Evolutionary conservation across 2,797 vertebrate genomes (phyloP).

Genomic region (Karalla daura): DNA sequence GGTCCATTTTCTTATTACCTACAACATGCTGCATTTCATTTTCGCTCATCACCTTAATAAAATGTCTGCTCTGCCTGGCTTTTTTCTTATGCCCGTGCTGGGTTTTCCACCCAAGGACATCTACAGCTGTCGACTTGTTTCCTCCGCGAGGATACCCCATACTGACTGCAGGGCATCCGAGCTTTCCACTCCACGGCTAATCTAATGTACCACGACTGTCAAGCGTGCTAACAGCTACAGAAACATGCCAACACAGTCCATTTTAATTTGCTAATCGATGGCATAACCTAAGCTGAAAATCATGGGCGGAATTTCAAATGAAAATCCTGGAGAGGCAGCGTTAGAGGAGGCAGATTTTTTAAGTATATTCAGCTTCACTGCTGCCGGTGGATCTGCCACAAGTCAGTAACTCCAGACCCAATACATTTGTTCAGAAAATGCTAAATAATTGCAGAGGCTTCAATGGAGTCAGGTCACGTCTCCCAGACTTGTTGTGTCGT

Average conservation of each 20-base stretch:
- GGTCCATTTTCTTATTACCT: slow-evolving; percentile 56
- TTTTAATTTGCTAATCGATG: slow-evolving; percentile 57
- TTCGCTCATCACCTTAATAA: slow-evolving; percentile 36
- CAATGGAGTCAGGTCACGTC: background rate
- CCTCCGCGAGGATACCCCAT: slow-evolving; percentile 62
- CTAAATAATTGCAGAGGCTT: slow-evolving; percentile 28
- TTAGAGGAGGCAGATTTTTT: slow-evolving; percentile 3
- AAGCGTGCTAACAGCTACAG: slow-evolving; percentile 52
- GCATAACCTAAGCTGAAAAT: slow-evolving; percentile 39
- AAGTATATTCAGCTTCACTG: background rate
- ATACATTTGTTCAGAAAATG: slow-evolving; percentile 1
- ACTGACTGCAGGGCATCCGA: slow-evolving; percentile 67
- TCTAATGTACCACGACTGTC: slow-evolving; percentile 64
- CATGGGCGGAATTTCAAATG: slow-evolving; percentile 30
- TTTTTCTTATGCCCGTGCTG: slow-evolving; percentile 32
- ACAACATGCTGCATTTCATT: slow-evolving; percentile 53
- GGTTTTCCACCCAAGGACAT: slow-evolving; percentile 63
- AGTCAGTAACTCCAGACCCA: background rate
- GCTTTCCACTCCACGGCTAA: slow-evolving; percentile 71
- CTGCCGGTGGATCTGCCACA: background rate
- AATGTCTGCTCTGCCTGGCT: slow-evolving; percentile 22
- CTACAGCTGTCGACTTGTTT: slow-evolving; percentile 66
- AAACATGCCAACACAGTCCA: slow-evolving; percentile 50
- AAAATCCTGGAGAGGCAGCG: slow-evolving; percentile 19
- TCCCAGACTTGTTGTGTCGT: background rate